phyloP scores from a whole-genome alignment of 2,797 vertebrate species.

The Pseudochirops corinnae region DNA sequence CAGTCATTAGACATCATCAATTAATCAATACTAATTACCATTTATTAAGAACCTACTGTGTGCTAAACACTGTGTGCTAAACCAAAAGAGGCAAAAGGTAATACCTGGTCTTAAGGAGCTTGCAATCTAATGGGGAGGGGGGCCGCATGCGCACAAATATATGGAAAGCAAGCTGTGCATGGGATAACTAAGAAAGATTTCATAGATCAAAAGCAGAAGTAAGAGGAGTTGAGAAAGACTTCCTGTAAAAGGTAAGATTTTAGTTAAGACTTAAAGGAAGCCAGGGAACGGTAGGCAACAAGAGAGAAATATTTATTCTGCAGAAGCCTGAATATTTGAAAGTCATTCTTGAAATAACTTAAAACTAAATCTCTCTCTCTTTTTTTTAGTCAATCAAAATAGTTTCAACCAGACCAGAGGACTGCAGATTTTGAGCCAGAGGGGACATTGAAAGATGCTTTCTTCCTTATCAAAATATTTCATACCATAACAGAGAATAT shows the following conservation, averaged over 20 bases:
- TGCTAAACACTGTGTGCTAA: neutral
- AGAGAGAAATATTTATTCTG: neutral
- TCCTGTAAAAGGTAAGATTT: neutral
- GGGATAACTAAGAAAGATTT: neutral
- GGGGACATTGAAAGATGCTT: neutral
- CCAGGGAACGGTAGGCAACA: neutral
- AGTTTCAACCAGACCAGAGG: neutral
- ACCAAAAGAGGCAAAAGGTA: neutral
- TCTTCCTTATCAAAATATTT: neutral
- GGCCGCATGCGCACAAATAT: neutral
- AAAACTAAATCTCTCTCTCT: neutral
- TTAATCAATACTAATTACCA: neutral
- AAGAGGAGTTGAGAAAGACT: neutral
- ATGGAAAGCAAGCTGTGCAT: neutral
- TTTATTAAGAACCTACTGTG: neutral
- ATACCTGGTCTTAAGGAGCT: neutral
- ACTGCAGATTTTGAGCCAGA: neutral
- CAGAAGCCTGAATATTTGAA: neutral
- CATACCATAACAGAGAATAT: neutral
- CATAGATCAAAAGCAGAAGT: neutral
- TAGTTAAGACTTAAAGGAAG: neutral
- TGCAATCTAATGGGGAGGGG: neutral
- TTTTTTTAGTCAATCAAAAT: neutral
- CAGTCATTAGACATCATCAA: neutral
- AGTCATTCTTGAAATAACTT: neutral